A percentile compares a stretch with the other conserved stretches of the same genome.
phyloP scores from a whole-genome alignment of 2,888 invertebrate species.

The Eilema depressum region DNA sequence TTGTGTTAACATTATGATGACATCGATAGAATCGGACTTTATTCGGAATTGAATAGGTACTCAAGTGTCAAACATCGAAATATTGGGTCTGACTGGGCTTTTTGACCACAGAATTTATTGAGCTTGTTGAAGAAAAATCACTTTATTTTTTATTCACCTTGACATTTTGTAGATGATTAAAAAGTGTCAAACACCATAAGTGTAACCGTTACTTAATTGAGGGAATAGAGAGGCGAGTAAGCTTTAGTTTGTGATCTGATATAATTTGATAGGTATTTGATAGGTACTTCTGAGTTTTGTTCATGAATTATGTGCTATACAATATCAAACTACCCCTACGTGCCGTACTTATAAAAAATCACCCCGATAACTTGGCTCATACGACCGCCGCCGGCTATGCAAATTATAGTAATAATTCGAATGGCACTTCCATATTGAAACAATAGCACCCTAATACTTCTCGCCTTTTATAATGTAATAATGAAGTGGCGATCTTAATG shows the following conservation, averaged over 20 bases:
- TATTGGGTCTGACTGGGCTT: no score
- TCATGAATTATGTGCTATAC: neutral
- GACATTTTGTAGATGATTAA: no score
- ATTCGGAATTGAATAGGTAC: no score
- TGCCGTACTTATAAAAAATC: slow-evolving; percentile 59
- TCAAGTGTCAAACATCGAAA: no score
- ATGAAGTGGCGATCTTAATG: slow-evolving; percentile 80
- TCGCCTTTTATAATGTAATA: slow-evolving; percentile 79
- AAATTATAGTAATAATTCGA: slow-evolving; percentile 76
- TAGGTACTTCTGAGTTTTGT: neutral
- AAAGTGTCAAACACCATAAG: no score
- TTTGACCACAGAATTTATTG: no score
- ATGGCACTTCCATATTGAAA: slow-evolving; percentile 78
- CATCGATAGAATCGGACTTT: no score
- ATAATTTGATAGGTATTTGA: neutral
- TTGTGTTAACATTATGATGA: no score
- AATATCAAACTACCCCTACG: slow-evolving; percentile 6
- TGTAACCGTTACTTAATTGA: no score
- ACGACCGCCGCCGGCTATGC: slow-evolving; percentile 63
- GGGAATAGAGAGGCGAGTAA: neutral
- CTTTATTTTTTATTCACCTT: no score
- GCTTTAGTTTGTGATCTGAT: neutral
- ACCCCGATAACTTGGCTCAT: slow-evolving; percentile 44
- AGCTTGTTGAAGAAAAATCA: no score
- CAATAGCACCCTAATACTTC: slow-evolving; percentile 76